Percentiles rank a stretch among this genome's conserved stretches.
Evolutionary conservation across 1,140 invertebrate species (phyloP).

Genomic region (Eupristina koningsbergeri): DNA sequence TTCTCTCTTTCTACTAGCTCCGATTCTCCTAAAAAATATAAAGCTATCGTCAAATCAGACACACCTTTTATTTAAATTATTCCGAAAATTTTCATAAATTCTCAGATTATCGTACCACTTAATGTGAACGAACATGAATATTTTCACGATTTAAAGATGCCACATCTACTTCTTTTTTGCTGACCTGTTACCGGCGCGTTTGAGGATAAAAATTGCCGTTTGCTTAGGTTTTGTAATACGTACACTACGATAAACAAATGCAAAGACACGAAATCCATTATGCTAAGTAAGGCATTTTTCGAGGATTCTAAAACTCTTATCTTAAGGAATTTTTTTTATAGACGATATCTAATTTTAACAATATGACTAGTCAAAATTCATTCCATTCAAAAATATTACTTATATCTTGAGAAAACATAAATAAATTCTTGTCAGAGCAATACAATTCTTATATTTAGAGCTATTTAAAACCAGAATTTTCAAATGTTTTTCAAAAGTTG

Average conservation of each 20-base stretch:
- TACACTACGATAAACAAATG: slow-evolving; percentile 32
- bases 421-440: slow-evolving; percentile 21
- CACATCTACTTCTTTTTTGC: background rate
- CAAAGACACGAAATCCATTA: slow-evolving; percentile 25
- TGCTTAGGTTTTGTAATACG: slow-evolving; percentile 31
- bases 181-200: slow-evolving; percentile 6
- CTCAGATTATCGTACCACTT: slow-evolving; percentile 39
- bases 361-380: slow-evolving; percentile 7
- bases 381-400: background rate
- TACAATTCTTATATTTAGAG: slow-evolving; percentile 22
- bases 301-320: slow-evolving; percentile 23
- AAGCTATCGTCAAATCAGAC: slow-evolving; percentile 21
- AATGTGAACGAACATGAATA: slow-evolving; percentile 22
- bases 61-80: slow-evolving; percentile 49
- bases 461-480: slow-evolving; percentile 19
- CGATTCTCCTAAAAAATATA: slow-evolving; percentile 6
- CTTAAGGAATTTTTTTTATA: background rate
- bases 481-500: slow-evolving; percentile 20
- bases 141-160: slow-evolving; percentile 24
- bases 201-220: slow-evolving; percentile 30
- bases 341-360: slow-evolving; percentile 7
- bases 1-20: background rate
- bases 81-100: slow-evolving; percentile 50
- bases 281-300: slow-evolving; percentile 33
- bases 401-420: slow-evolving; percentile 14